These are phyloP conservation scores for Pyrgilauda ruficollis DNA, from an alignment of 2,113 vertebrate genomes.

Conservation along the genomic window DNA sequence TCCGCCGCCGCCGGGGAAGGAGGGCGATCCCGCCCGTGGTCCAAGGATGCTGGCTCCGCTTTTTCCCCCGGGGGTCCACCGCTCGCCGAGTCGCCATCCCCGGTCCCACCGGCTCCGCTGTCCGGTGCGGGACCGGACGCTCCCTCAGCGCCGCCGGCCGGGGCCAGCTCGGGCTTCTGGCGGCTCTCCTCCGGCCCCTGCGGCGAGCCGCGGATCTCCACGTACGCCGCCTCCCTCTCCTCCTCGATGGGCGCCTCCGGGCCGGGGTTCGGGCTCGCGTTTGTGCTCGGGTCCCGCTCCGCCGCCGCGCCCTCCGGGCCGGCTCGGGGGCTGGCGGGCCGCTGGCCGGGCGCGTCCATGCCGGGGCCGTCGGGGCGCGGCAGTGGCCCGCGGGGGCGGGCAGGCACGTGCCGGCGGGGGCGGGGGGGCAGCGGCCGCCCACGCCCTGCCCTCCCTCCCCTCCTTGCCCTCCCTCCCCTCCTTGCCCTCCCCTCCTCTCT, in stretches of 20 bases:
- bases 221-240: not conserved
- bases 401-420: not conserved
- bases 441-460: too few relatives aligned
- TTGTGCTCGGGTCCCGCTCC: not conserved
- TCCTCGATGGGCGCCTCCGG: not conserved
- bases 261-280: not conserved
- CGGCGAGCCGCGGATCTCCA: not conserved
- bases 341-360: slow-evolving; percentile 15
- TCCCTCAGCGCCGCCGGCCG: not conserved
- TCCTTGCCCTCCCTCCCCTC: not conserved
- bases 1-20: not conserved
- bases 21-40: not conserved
- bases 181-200: not conserved
- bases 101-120: not conserved
- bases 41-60: not conserved
- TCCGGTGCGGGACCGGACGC: not conserved
- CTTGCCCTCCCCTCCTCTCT: not conserved
- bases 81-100: not conserved
- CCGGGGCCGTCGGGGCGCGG: slow-evolving; percentile 8
- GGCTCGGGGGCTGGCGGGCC: not conserved
- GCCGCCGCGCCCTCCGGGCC: not conserved
- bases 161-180: not conserved
- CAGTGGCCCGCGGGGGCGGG: not conserved
- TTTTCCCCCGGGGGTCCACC: not conserved
- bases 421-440: not conserved